A percentile compares a stretch with the other conserved stretches of the same genome.
phyloP scores from a whole-genome alignment of 2,888 invertebrate species.

The Orthonevra nobilis region DNA sequence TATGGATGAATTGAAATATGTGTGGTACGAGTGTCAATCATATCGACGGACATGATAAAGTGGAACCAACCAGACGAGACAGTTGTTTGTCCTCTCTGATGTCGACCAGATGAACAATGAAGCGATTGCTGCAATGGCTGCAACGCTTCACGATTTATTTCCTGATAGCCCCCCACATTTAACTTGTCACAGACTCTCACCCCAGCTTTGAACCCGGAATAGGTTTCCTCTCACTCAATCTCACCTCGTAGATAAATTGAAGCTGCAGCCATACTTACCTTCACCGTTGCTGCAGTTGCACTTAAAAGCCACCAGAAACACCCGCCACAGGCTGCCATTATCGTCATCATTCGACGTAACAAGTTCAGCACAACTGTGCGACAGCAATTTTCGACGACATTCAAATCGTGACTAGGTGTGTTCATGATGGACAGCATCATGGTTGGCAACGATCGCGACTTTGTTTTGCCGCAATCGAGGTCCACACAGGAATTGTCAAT shows the following conservation, averaged over 20 bases:
- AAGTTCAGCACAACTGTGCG: constrained; percentile 46
- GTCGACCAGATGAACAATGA: constrained; percentile 43
- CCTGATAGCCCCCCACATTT: constrained; percentile 26
- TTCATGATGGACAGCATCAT: constrained; percentile 68
- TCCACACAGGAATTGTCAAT: constrained; percentile 47
- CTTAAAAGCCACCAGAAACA: not conserved
- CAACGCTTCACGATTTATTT: constrained; percentile 2
- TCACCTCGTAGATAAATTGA: constrained; percentile 25
- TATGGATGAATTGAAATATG: constrained; percentile 29
- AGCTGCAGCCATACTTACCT: constrained; percentile 2
- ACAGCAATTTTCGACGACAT: constrained; percentile 47
- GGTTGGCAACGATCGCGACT: constrained; percentile 46
- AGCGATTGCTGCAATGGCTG: not conserved
- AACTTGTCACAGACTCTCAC: constrained; percentile 44
- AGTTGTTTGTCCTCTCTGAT: constrained; percentile 20
- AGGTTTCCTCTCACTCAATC: constrained; percentile 41
- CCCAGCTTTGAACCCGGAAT: constrained; percentile 45
- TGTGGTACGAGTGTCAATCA: constrained; percentile 46
- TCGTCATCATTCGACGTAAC: constrained; percentile 49
- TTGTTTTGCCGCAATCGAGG: constrained; percentile 11
- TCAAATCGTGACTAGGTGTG: constrained; percentile 69
- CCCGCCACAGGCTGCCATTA: not conserved
- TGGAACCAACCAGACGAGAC: constrained; percentile 27
- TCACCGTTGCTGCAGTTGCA: not conserved
- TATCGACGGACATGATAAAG: constrained; percentile 2